phyloP scores from a whole-genome alignment of 2,113 vertebrate species.

The Percina caprodes region DNA sequence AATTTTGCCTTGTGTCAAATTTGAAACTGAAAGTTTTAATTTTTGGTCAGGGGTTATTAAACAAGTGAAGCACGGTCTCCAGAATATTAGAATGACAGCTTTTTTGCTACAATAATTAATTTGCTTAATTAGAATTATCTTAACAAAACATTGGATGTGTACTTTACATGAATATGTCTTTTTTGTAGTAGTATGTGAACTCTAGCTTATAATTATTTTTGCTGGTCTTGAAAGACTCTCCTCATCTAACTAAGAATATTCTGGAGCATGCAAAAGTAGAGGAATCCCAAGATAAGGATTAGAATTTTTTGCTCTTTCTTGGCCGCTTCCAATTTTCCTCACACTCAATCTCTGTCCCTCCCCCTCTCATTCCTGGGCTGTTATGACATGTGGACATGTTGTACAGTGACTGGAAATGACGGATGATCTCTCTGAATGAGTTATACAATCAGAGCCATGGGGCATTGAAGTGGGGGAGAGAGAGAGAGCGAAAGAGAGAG shows the following conservation, averaged over 20 bases:
- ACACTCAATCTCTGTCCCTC: slow-evolving; percentile 14
- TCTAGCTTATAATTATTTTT: slow-evolving; percentile 8
- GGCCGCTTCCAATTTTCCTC: slow-evolving; percentile 23
- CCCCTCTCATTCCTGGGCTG: slow-evolving; percentile 30
- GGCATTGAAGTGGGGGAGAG: slow-evolving; percentile 40
- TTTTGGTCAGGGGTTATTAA: not conserved
- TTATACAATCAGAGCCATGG: slow-evolving; percentile 78
- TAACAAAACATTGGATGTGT: not conserved
- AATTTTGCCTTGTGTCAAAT: slow-evolving; percentile 10
- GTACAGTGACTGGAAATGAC: slow-evolving; percentile 71
- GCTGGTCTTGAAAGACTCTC: not conserved
- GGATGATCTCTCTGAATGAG: slow-evolving; percentile 78
- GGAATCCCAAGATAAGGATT: slow-evolving; percentile 24
- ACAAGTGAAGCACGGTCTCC: slow-evolving; percentile 1
- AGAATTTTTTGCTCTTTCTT: slow-evolving; percentile 22
- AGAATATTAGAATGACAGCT: slow-evolving; percentile 4
- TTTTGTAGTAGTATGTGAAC: not conserved
- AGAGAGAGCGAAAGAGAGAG: slow-evolving; percentile 29
- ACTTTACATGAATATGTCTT: not conserved
- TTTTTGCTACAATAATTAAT: not conserved
- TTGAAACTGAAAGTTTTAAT: slow-evolving; percentile 13
- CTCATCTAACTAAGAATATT: not conserved
- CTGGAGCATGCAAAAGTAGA: not conserved
- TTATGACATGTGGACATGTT: slow-evolving; percentile 64
- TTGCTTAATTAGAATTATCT: slow-evolving; percentile 21